Percentiles rank a stretch among this genome's conserved stretches.
Evolutionary conservation across 2,888 invertebrate genomes (phyloP).

Genomic region (Celastrina argiolus): DNA sequence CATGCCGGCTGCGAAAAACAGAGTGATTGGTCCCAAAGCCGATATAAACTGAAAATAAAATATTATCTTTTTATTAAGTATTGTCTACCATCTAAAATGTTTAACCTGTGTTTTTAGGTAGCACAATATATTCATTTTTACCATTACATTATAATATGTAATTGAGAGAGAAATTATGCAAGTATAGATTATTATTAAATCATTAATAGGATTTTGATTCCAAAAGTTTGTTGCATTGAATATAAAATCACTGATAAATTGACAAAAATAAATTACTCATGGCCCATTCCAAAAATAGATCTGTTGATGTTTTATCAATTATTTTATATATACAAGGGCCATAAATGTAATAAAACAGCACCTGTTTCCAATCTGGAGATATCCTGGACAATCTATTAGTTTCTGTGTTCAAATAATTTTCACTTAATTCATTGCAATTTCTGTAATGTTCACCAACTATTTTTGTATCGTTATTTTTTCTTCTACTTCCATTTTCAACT

Average conservation of each 20-base stretch:
- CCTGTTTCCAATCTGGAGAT: slow-evolving; percentile 16
- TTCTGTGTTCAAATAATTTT: background rate
- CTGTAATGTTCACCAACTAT: background rate
- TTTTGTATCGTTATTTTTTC: background rate
- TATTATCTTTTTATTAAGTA: background rate
- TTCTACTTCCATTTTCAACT: background rate
- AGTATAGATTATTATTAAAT: too few species aligned
- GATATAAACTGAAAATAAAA: slow-evolving; percentile 1
- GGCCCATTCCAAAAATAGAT: too few species aligned
- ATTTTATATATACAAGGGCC: too few species aligned
- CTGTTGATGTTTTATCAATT: too few species aligned
- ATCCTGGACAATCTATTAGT: background rate
- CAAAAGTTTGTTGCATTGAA: too few species aligned
- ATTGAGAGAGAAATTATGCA: too few species aligned
- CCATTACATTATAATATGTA: too few species aligned
- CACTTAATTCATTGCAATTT: background rate
- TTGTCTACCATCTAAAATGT: background rate
- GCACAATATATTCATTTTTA: too few species aligned
- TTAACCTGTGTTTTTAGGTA: background rate
- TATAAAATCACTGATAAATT: background rate
- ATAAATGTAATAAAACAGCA: background rate
- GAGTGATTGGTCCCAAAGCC: background rate
- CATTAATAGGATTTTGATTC: background rate
- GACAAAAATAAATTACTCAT: too few species aligned
- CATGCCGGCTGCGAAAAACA: background rate